phyloP scores from a whole-genome alignment of 2,888 invertebrate species.

The Rhopalosiphum nymphaeae region DNA sequence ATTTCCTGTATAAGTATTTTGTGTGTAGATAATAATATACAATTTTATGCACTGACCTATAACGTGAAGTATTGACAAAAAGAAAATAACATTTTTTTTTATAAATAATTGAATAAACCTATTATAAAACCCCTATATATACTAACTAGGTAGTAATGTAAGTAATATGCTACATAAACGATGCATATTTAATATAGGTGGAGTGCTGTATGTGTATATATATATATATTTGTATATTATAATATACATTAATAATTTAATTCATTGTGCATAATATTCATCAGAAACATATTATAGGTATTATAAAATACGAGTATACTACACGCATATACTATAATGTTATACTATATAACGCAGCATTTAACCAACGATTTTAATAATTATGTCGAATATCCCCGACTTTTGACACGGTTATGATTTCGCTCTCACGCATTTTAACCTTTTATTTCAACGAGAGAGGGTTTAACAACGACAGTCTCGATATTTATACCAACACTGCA shows the following conservation, averaged over 20 bases:
- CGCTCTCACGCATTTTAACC: neutral
- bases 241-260: neutral
- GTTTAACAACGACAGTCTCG: neutral
- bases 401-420: neutral
- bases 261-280: neutral
- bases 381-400: neutral
- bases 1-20: neutral
- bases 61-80: neutral
- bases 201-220: neutral
- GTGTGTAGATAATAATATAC: neutral
- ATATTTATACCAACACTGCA: neutral
- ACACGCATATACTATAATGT: neutral
- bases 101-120: neutral
- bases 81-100: neutral
- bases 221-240: neutral
- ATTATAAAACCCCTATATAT: neutral
- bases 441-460: neutral
- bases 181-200: neutral
- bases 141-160: neutral
- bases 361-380: neutral
- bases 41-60: neutral
- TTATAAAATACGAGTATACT: neutral
- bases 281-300: neutral
- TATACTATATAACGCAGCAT: neutral
- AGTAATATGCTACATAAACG: neutral